Percentiles rank a stretch among this genome's conserved stretches.
These are phyloP conservation scores for Glossophaga mutica DNA, from an alignment of 2,797 vertebrate genomes.

Conservation along the genomic window DNA sequence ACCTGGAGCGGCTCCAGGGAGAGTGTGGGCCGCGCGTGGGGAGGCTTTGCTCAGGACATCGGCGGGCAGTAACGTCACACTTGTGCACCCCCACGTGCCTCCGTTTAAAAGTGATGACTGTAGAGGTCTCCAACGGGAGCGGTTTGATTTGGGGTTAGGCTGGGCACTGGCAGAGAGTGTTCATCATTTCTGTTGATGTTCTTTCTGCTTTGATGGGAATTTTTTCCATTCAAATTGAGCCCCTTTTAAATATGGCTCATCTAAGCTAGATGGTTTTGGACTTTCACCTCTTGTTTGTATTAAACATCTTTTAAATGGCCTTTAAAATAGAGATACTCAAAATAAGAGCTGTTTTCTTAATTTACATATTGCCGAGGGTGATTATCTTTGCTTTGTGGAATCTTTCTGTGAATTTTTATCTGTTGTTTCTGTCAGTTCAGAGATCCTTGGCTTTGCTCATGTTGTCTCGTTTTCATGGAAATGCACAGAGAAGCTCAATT, in stretches of 20 bases:
- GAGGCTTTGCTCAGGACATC: background rate
- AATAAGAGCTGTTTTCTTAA: background rate
- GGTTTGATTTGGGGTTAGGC: background rate
- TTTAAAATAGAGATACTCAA: background rate
- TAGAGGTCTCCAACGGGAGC: background rate
- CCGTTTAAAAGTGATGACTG: background rate
- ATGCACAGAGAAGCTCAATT: background rate
- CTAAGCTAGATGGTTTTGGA: background rate
- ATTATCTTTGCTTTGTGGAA: background rate
- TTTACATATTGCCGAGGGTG: background rate
- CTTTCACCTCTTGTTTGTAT: background rate
- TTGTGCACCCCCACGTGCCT: background rate
- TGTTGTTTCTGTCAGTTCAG: background rate
- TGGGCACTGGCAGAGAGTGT: background rate
- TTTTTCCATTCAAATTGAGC: background rate
- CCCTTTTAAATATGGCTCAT: background rate
- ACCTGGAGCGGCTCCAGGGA: too few relatives aligned
- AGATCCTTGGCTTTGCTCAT: background rate
- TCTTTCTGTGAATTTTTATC: background rate
- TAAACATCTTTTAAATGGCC: constrained; percentile 20
- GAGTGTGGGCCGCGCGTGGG: too few relatives aligned
- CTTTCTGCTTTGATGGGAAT: background rate
- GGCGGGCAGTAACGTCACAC: background rate
- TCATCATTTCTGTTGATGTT: background rate
- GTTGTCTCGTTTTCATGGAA: constrained; percentile 35